phyloP scores from a whole-genome alignment of 2,888 invertebrate species.

The Lasius fuliginosus region DNA sequence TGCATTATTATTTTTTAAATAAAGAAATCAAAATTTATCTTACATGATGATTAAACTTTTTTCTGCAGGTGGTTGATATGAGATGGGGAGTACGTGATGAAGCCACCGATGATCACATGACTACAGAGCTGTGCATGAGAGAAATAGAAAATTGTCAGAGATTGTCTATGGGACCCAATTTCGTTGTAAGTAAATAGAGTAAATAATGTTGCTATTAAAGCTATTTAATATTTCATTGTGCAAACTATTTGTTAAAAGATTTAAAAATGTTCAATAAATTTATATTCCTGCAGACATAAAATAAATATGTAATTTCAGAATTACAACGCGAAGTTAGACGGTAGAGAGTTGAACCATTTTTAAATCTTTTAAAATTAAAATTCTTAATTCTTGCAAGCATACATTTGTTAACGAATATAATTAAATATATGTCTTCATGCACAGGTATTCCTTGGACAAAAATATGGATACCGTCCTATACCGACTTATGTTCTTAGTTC shows the following conservation, averaged over 20 bases:
- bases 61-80: slow-evolving; percentile 97
- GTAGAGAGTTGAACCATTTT: neutral
- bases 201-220: neutral
- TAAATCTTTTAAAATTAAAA: neutral
- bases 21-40: slow-evolving; percentile 1
- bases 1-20: neutral
- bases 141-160: slow-evolving; percentile 99
- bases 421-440: neutral
- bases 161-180: slow-evolving; percentile 98
- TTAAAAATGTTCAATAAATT: neutral
- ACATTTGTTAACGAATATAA: neutral
- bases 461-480: slow-evolving; percentile 99
- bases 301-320: neutral
- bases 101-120: slow-evolving; percentile 99
- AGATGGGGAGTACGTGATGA: slow-evolving; percentile 99
- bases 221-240: neutral
- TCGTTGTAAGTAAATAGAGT: slow-evolving; percentile 90
- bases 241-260: neutral
- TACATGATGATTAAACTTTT: slow-evolving; percentile 1
- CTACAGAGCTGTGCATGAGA: slow-evolving; percentile 98
- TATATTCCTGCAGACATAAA: neutral
- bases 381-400: slow-evolving; percentile 2
- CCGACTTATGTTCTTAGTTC: slow-evolving; percentile 97
- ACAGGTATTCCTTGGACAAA: slow-evolving; percentile 97
- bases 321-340: neutral